Evolutionary conservation across 2,113 vertebrate genomes (phyloP).

Genomic region (Pandion haliaetus): DNA sequence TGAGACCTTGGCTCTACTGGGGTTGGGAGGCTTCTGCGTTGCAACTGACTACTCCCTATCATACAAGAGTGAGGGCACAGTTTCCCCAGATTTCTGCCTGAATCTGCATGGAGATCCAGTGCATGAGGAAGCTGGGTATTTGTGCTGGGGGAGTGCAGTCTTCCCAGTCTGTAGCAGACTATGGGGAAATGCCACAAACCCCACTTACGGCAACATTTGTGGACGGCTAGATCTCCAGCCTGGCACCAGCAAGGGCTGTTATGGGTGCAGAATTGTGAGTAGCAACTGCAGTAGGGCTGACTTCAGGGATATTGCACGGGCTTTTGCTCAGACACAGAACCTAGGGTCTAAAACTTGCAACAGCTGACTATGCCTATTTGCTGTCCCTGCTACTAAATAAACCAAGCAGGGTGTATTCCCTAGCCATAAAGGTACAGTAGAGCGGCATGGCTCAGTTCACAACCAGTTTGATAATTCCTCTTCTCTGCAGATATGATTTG

Average conservation of each 20-base stretch:
- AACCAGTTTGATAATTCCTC: not conserved
- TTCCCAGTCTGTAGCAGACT: not conserved
- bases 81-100: fast-evolving
- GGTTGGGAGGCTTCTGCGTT: not conserved
- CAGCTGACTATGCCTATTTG: not conserved
- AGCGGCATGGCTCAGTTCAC: not conserved
- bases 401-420: not conserved
- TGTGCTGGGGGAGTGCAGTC: not conserved
- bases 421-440: not conserved
- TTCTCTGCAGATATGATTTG: not conserved
- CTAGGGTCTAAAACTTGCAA: not conserved
- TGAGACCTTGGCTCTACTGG: not conserved
- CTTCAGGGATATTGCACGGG: not conserved
- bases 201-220: not conserved
- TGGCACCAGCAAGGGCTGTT: not conserved
- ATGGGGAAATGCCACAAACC: not conserved
- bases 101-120: not conserved
- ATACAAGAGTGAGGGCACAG: fast-evolving
- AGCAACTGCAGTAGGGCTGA: not conserved
- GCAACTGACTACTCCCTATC: not conserved
- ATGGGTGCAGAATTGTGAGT: not conserved
- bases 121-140: not conserved
- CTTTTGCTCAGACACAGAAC: not conserved
- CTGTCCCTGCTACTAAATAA: not conserved
- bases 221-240: not conserved